Evolutionary conservation across 2,888 invertebrate species (phyloP).

Genomic region (Drosophila greeni): DNA sequence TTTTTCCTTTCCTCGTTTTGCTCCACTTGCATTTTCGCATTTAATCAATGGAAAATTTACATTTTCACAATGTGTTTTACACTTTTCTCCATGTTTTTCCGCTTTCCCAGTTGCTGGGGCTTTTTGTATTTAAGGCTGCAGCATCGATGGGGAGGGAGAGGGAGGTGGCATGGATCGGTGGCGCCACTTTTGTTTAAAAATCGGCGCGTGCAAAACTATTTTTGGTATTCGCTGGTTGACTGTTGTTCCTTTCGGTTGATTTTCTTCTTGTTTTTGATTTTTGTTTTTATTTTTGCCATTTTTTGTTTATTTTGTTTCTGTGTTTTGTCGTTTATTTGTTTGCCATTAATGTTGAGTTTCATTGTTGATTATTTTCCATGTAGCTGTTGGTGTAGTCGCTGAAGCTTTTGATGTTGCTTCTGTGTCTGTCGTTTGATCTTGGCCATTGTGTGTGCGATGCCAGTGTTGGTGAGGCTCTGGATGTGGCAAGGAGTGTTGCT

Average conservation of each 20-base stretch:
- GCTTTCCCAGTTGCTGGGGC: conserved; percentile 4
- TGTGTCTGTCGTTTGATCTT: not conserved
- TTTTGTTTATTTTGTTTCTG: conserved; percentile 1
- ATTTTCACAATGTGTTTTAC: conserved; percentile 71
- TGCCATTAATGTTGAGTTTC: conserved; percentile 6
- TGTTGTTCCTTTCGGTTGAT: not conserved
- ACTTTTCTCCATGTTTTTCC: conserved; percentile 58
- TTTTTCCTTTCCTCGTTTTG: conserved; percentile 7
- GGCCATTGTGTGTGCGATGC: not conserved
- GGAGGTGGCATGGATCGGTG: conserved; percentile 7
- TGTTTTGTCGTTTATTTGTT: conserved; percentile 15
- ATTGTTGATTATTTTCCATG: conserved; percentile 5
- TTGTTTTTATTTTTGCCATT: not conserved
- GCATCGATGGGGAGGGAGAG: too few relatives aligned
- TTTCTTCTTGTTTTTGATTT: not conserved
- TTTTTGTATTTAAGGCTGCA: conserved; percentile 4
- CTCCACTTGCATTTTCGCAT: conserved; percentile 43
- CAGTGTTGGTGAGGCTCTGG: not conserved
- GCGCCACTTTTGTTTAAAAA: conserved; percentile 51
- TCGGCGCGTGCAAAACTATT: conserved; percentile 45
- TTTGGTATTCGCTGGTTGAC: conserved; percentile 58
- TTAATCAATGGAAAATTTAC: conserved; percentile 64
- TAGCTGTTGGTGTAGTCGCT: not conserved
- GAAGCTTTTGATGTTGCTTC: conserved; percentile 19
- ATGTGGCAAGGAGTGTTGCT: not conserved